Conservation (phyloP, 2,888 invertebrate genomes). For the Drymonia ruficornis region DNA sequence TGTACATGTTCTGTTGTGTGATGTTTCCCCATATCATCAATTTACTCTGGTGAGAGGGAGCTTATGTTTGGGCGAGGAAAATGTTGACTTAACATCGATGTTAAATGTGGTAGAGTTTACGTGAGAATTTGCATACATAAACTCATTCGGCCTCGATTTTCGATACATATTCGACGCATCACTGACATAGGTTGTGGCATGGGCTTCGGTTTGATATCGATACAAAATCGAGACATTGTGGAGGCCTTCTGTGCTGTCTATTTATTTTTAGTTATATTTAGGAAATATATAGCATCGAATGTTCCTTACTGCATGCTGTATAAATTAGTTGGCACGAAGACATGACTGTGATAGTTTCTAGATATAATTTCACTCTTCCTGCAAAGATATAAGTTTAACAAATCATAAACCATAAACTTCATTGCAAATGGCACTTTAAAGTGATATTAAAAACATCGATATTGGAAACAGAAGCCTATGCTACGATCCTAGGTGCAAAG, state of each 20-base stretch:
- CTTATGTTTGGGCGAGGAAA: constrained; percentile 50
- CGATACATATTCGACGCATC: constrained; percentile 24
- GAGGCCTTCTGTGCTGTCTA: not conserved
- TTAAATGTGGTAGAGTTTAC: constrained; percentile 45
- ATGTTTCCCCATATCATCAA: constrained; percentile 55
- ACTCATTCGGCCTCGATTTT: constrained; percentile 47
- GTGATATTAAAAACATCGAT: not conserved
- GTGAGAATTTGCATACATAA: constrained; percentile 54
- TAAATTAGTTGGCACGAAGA: constrained; percentile 4
- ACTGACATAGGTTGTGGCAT: constrained; percentile 15
- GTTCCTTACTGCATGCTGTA: not conserved
- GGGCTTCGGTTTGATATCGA: constrained; percentile 16
- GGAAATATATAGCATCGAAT: not conserved
- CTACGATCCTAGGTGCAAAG: constrained; percentile 7
- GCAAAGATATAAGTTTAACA: not conserved
- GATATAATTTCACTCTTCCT: not conserved
- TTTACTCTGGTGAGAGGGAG: constrained; percentile 61
- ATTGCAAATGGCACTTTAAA: not conserved
- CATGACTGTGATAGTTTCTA: not conserved
- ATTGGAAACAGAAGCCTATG: constrained; percentile 2
- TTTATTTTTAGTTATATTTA: not conserved
- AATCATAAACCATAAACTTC: not conserved
- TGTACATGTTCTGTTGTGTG: constrained; percentile 46
- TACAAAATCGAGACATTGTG: not conserved
- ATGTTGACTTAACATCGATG: constrained; percentile 23